These are phyloP conservation scores for Drosophila serrata DNA, from an alignment of 1,140 invertebrate genomes.

Conservation along the genomic window DNA sequence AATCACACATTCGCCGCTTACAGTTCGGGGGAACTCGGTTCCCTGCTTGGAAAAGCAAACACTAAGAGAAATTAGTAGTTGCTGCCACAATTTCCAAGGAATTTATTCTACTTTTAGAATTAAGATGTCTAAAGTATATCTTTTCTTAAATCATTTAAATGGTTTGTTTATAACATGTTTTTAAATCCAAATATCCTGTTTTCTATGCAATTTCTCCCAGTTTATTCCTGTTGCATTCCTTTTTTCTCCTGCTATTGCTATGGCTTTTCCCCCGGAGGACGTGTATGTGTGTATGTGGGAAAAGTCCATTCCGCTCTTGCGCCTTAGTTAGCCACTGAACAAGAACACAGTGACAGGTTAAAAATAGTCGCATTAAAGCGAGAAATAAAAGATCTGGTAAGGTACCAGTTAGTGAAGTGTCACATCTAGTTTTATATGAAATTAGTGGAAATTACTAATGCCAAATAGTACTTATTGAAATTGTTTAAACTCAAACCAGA, in stretches of 20 bases:
- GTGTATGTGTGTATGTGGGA: slow-evolving; percentile 24
- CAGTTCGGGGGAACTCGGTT: slow-evolving; percentile 7
- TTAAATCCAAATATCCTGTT: background rate
- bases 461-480: background rate
- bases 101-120: background rate
- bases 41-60: background rate
- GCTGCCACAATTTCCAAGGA: background rate
- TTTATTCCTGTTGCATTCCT: slow-evolving; percentile 25
- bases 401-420: slow-evolving; percentile 7
- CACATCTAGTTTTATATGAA: background rate
- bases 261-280: slow-evolving; percentile 7
- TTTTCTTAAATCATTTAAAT: background rate
- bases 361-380: slow-evolving; percentile 30
- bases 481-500: background rate
- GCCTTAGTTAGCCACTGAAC: slow-evolving; percentile 61
- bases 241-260: slow-evolving; percentile 12
- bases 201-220: slow-evolving; percentile 3
- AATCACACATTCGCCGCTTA: slow-evolving; percentile 66
- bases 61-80: background rate
- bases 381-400: slow-evolving; percentile 6
- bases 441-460: slow-evolving; percentile 17
- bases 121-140: background rate
- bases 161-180: no score
- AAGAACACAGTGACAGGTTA: slow-evolving; percentile 27
- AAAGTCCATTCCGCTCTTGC: slow-evolving; percentile 59